Evolutionary conservation across 2,113 vertebrate species (phyloP).

Genomic region (Chelonoidis abingdonii): DNA sequence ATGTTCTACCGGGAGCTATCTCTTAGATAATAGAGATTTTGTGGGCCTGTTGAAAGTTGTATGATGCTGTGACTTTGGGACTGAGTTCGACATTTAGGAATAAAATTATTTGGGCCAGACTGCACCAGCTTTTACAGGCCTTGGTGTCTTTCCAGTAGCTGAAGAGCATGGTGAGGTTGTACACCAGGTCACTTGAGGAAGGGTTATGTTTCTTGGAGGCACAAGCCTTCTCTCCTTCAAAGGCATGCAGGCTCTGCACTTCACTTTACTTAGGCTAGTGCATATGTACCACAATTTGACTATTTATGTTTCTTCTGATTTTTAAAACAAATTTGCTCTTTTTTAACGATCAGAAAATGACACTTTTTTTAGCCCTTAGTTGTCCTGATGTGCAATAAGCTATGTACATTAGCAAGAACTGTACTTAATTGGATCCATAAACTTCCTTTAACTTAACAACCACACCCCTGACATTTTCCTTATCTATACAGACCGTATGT

Average conservation of each 20-base stretch:
- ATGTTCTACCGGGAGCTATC: background rate
- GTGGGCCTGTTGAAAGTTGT: background rate
- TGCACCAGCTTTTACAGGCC: background rate
- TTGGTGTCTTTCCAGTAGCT: background rate
- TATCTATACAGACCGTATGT: accelerated
- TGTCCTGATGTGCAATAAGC: no score
- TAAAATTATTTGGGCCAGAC: background rate
- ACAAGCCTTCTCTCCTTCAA: no score
- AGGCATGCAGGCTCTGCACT: background rate
- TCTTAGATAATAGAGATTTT: background rate
- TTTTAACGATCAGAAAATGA: background rate
- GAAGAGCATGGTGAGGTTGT: background rate
- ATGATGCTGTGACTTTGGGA: background rate
- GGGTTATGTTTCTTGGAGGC: no score
- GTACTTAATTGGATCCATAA: background rate
- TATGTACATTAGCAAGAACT: background rate
- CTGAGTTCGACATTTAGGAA: background rate
- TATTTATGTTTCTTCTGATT: background rate
- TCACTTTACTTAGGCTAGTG: background rate
- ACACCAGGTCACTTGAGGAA: background rate
- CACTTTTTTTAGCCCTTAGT: background rate
- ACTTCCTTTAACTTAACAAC: background rate
- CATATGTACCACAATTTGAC: background rate
- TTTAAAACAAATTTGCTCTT: background rate
- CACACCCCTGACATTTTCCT: background rate